A percentile compares a stretch with the other conserved stretches of the same genome.
phyloP scores from a whole-genome alignment of 2,113 vertebrate species.

The Nansenia antarctica region DNA sequence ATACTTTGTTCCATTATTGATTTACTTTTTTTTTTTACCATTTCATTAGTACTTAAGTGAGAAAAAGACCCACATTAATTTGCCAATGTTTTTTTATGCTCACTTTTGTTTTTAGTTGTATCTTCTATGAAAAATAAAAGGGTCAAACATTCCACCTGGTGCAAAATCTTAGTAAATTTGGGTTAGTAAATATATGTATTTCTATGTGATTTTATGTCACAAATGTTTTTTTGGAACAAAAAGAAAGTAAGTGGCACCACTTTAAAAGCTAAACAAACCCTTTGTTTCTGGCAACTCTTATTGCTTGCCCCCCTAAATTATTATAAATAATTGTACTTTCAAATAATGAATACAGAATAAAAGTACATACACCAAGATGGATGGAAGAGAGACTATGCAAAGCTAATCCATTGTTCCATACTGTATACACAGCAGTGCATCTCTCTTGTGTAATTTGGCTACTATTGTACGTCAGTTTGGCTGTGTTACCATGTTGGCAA shows the following conservation, averaged over 20 bases:
- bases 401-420: neutral
- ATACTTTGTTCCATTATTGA: conserved; percentile 65
- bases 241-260: neutral
- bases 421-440: too few species aligned
- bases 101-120: neutral
- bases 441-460: too few species aligned
- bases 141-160: neutral
- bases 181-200: neutral
- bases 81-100: conserved; percentile 45
- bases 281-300: neutral
- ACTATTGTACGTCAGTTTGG: neutral
- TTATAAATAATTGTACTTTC: neutral
- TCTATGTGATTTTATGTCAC: neutral
- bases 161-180: too few species aligned
- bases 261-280: neutral
- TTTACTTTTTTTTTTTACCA: conserved; percentile 57
- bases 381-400: neutral
- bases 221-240: neutral
- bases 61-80: conserved; percentile 34
- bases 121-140: neutral
- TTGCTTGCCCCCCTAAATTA: neutral
- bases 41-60: conserved; percentile 58
- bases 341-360: neutral
- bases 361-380: neutral
- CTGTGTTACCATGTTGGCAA: neutral